Evolutionary conservation across 2,113 vertebrate genomes (phyloP).

Genomic region (Nymphicus hollandicus): DNA sequence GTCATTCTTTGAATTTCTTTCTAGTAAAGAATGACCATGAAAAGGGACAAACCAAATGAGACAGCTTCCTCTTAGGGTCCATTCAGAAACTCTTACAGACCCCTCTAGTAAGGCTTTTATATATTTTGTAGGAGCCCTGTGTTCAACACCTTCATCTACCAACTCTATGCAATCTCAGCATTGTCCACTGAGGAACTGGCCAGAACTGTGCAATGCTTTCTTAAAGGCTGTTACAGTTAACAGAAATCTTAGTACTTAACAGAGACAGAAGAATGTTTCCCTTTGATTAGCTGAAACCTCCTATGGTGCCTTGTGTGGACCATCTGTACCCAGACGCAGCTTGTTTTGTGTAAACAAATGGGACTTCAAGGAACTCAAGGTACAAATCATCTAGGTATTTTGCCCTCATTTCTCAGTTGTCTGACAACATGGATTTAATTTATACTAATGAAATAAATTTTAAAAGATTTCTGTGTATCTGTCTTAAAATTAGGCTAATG

Average conservation of each 20-base stretch:
- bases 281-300: background rate
- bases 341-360: background rate
- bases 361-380: background rate
- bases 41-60: background rate
- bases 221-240: background rate
- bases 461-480: background rate
- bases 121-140: background rate
- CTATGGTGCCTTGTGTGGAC: background rate
- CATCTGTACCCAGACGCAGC: background rate
- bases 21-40: background rate
- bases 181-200: background rate
- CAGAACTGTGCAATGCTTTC: background rate
- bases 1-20: background rate
- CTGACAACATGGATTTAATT: background rate
- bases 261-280: background rate
- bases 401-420: background rate
- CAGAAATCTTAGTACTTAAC: background rate
- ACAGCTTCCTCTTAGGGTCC: background rate
- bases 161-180: background rate
- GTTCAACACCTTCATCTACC: accelerated
- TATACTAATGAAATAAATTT: background rate
- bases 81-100: background rate
- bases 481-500: background rate
- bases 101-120: background rate
- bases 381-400: background rate